A percentile compares a stretch with the other conserved stretches of the same genome.
These are phyloP conservation scores for Cotesia chilonis DNA, from an alignment of 1,140 invertebrate genomes.

Conservation along the genomic window DNA sequence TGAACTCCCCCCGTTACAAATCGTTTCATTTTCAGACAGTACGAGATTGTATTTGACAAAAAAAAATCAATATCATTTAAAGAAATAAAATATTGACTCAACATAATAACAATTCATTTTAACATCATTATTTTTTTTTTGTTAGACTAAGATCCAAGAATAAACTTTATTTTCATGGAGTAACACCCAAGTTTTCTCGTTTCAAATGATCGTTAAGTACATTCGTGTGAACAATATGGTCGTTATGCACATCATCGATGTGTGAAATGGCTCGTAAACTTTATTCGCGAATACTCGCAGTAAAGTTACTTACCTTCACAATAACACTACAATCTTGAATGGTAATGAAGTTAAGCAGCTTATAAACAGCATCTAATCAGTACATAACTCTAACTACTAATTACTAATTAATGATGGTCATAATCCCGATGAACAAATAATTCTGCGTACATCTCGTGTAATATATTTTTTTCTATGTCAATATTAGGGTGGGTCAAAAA, in stretches of 20 bases:
- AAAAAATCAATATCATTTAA: too few relatives aligned
- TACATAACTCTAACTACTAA: background rate
- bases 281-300: constrained; percentile 4
- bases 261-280: constrained; percentile 31
- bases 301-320: constrained; percentile 14
- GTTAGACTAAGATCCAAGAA: background rate
- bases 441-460: too few relatives aligned
- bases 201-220: constrained; percentile 13
- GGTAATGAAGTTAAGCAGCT: too few relatives aligned
- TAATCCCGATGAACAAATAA: too few relatives aligned
- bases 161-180: background rate
- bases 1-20: too few relatives aligned
- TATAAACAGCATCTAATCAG: background rate
- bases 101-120: constrained; percentile 1
- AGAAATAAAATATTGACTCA: constrained; percentile 4
- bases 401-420: background rate
- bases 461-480: too few relatives aligned
- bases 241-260: constrained; percentile 27
- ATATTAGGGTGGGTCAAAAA: too few relatives aligned
- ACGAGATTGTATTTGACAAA: too few relatives aligned
- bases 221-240: constrained; percentile 22
- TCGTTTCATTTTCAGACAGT: too few relatives aligned
- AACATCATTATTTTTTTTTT: background rate
- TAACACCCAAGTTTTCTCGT: constrained; percentile 19
- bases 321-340: too few relatives aligned